These are phyloP conservation scores for Zaprionus lachaisei DNA, from an alignment of 1,140 invertebrate genomes.

Conservation along the genomic window DNA sequence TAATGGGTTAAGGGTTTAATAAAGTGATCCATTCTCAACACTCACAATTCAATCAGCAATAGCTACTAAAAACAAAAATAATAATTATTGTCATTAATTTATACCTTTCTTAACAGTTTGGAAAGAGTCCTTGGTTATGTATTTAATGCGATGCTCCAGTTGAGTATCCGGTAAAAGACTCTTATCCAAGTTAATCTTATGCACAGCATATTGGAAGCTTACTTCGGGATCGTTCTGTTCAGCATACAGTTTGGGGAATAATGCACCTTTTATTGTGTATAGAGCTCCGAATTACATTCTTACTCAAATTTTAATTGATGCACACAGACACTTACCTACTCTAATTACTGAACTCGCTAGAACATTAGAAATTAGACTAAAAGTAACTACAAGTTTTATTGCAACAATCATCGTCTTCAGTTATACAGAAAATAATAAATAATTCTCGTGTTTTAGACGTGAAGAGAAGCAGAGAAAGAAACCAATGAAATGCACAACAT, in stretches of 20 bases:
- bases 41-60: no score
- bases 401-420: neutral
- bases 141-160: slow-evolving; percentile 94
- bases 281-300: neutral
- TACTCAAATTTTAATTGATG: neutral
- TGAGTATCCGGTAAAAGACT: slow-evolving; percentile 92
- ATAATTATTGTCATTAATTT: slow-evolving; percentile 2
- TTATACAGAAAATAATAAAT: neutral
- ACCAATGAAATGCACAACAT: slow-evolving; percentile 21
- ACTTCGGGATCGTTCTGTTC: slow-evolving; percentile 89
- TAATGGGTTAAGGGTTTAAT: no score
- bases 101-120: slow-evolving; percentile 94
- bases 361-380: slow-evolving; percentile 1
- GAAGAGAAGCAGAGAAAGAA: slow-evolving; percentile 16
- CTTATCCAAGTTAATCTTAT: slow-evolving; percentile 94
- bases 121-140: slow-evolving; percentile 93
- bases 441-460: neutral
- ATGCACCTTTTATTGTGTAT: slow-evolving; percentile 87
- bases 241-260: slow-evolving; percentile 94
- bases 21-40: no score
- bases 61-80: neutral
- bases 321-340: slow-evolving; percentile 20
- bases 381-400: slow-evolving; percentile 7
- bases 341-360: slow-evolving; percentile 8
- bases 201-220: slow-evolving; percentile 96